phyloP scores from a whole-genome alignment of 2,113 vertebrate species.

The Axis porcinus region DNA sequence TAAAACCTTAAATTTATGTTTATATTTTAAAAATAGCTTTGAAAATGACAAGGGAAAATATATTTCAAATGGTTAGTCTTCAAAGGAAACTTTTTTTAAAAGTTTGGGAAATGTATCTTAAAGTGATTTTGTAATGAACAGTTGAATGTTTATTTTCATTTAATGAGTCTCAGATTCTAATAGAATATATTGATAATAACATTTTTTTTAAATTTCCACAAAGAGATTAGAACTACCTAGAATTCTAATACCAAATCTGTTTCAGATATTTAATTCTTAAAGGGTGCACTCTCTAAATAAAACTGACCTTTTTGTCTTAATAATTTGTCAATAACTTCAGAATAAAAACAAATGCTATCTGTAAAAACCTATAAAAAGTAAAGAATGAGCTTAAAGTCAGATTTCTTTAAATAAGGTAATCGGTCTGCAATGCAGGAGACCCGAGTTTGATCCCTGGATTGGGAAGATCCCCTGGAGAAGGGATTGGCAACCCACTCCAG shows the following conservation, averaged over 20 bases:
- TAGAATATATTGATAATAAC: neutral
- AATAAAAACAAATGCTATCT: neutral
- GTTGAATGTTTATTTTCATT: neutral
- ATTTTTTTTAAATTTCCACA: neutral
- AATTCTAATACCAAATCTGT: neutral
- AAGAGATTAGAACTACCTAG: neutral
- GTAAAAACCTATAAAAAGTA: neutral
- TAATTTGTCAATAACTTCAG: neutral
- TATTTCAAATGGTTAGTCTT: neutral
- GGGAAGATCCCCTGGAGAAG: neutral
- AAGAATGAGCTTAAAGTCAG: neutral
- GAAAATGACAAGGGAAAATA: neutral
- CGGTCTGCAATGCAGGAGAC: neutral
- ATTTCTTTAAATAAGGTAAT: neutral
- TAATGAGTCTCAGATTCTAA: neutral
- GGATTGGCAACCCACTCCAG: neutral
- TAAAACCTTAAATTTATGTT: neutral
- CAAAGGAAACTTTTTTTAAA: neutral
- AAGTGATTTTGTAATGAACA: neutral
- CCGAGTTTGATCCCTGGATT: fast-evolving
- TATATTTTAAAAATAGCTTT: neutral
- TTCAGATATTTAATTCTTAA: conserved; percentile 3
- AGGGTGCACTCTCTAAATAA: neutral
- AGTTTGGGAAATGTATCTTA: neutral
- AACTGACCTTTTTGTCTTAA: neutral